Percentiles rank a stretch among this genome's conserved stretches.
phyloP scores from a whole-genome alignment of 2,797 vertebrate genomes.

The Betta splendens region DNA sequence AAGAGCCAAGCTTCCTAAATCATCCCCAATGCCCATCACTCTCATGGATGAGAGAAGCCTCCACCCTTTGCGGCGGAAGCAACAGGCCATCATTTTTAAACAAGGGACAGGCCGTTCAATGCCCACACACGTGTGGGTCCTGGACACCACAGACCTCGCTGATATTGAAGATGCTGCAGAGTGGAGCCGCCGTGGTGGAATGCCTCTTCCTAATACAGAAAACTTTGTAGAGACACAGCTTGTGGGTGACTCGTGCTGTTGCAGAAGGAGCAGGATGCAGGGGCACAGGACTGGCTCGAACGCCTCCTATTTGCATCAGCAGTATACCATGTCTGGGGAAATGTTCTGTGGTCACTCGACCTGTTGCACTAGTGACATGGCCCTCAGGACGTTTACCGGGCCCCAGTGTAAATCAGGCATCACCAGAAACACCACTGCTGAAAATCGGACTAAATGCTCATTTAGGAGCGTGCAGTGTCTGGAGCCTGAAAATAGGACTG shows the following conservation, averaged over 20 bases:
- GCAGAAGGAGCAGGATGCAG: constrained; percentile 82
- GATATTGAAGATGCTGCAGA: constrained; percentile 97
- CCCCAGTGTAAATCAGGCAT: constrained; percentile 79
- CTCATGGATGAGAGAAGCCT: constrained; percentile 74
- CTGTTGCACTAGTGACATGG: constrained; percentile 85
- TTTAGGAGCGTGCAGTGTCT: constrained; percentile 76
- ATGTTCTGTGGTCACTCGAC: constrained; percentile 89
- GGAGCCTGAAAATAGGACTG: constrained; percentile 81
- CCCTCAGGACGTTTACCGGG: constrained; percentile 87
- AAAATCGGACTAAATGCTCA: constrained; percentile 86
- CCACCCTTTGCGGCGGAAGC: constrained; percentile 48
- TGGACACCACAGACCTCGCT: constrained; percentile 86
- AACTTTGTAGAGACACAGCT: constrained; percentile 82
- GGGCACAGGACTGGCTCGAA: constrained; percentile 86
- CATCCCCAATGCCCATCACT: constrained; percentile 64
- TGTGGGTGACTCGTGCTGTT: constrained; percentile 79
- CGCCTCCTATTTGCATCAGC: constrained; percentile 85
- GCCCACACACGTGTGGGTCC: constrained; percentile 85
- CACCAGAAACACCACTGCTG: constrained; percentile 71
- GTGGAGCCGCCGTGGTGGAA: constrained; percentile 81
- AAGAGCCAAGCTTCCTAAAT: constrained; percentile 78
- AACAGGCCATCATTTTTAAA: constrained; percentile 78
- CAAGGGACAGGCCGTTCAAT: constrained; percentile 59
- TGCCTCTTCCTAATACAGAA: constrained; percentile 71
- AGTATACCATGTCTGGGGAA: constrained; percentile 83